Evolutionary conservation across 2,888 invertebrate genomes (phyloP).

Genomic region (Sarcophaga caerulescens): DNA sequence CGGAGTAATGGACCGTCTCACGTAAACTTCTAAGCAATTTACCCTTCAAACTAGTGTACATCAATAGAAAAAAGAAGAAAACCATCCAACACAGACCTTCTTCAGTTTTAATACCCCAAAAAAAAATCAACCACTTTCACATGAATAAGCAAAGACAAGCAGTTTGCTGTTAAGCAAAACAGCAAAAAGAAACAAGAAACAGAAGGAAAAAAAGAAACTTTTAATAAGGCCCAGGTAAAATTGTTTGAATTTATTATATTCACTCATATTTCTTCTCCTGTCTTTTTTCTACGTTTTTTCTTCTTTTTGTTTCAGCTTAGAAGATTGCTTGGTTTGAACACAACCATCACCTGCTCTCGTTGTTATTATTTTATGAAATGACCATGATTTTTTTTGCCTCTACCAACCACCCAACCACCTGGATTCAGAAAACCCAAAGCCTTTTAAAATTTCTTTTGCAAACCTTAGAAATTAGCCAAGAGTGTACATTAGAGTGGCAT

Average conservation of each 20-base stretch:
- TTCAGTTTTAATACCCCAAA: conserved; percentile 20
- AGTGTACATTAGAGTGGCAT: conserved; percentile 10
- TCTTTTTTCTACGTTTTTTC: background rate
- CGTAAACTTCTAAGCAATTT: background rate
- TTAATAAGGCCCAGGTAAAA: conserved; percentile 61
- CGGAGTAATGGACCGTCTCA: too few relatives aligned
- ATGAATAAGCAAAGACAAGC: conserved; percentile 57
- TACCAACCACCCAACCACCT: too few relatives aligned
- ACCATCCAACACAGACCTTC: conserved; percentile 13
- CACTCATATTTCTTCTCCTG: conserved; percentile 2
- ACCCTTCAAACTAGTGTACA: conserved; percentile 11
- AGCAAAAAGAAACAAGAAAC: too few relatives aligned
- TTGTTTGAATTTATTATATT: conserved; percentile 28
- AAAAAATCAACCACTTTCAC: conserved; percentile 47
- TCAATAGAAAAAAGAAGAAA: background rate
- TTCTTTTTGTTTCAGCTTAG: background rate
- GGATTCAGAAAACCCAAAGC: background rate
- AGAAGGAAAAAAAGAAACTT: conserved; percentile 7
- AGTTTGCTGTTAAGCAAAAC: conserved; percentile 42
- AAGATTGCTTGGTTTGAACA: background rate
- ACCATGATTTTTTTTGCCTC: conserved; percentile 37
- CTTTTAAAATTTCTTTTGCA: conserved; percentile 51
- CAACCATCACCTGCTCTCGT: conserved; percentile 33
- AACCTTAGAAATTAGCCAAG: conserved; percentile 64
- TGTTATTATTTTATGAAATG: conserved; percentile 44